Evolutionary conservation across 2,888 invertebrate genomes (phyloP).

Genomic region (Acronicta leporina): DNA sequence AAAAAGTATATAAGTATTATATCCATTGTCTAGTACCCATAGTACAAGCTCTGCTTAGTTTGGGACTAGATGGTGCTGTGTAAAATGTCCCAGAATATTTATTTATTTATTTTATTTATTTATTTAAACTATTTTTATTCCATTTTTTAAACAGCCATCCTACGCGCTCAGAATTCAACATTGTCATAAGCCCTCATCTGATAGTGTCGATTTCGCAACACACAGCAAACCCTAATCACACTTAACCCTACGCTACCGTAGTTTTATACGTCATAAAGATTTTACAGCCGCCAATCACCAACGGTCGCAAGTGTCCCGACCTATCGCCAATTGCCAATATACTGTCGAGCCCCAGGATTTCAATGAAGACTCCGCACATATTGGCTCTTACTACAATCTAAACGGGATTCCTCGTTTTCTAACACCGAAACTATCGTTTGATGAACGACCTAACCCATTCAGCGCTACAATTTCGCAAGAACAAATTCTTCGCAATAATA

Average conservation of each 20-base stretch:
- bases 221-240: slow-evolving; percentile 75
- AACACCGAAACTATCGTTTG: slow-evolving; percentile 51
- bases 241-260: slow-evolving; percentile 78
- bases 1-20: no score
- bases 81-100: no score
- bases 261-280: slow-evolving; percentile 84
- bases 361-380: slow-evolving; percentile 69
- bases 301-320: slow-evolving; percentile 52
- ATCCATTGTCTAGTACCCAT: no score
- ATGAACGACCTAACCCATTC: slow-evolving; percentile 55
- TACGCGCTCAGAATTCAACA: slow-evolving; percentile 49
- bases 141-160: no score
- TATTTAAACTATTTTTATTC: no score
- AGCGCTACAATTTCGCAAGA: slow-evolving; percentile 48
- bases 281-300: slow-evolving; percentile 79
- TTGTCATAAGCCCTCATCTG: slow-evolving; percentile 46
- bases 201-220: slow-evolving; percentile 59
- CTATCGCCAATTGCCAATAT: slow-evolving; percentile 74
- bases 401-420: slow-evolving; percentile 44
- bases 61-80: no score
- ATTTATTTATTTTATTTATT: no score
- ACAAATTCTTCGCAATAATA: slow-evolving; percentile 34
- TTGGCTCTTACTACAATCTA: slow-evolving; percentile 60
- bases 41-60: no score
- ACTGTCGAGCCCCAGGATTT: slow-evolving; percentile 69